Evolutionary conservation across 2,888 invertebrate species (phyloP), one percentile per base, ranked within the genome.

Genomic region (Coelinius sp.): DNA sequence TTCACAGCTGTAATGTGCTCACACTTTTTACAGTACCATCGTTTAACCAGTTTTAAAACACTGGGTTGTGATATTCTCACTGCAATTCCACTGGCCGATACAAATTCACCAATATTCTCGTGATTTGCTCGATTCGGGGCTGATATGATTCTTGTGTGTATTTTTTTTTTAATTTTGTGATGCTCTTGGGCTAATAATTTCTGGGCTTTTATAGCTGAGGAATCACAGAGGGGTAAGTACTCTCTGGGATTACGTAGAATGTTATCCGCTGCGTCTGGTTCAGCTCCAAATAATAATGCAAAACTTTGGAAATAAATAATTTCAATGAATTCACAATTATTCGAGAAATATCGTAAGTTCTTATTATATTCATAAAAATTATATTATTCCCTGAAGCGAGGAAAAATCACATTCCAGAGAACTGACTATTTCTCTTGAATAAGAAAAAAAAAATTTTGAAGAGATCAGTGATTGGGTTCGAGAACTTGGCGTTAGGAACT

Each of bases 21-120:
- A 86, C 97, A 97, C 87, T 94, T 95, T 31, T 90, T 88, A 85
- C 97, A 97, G 12, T 91, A 89, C 88, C 93, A 95, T 66, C 92
- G 91, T 79, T 93, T 91, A 82, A 92, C 91, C 84, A 92, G 92
- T 87, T 95, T 95, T 69, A 96, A 86, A 89, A 96, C 91, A 86
- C 93, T 94, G 6, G 93, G 89, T 77, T 92, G 91, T 0, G 94
- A 93, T 53, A 93, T 93, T 84, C 95, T 88, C 24, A 95, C 93
- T 41, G 95, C 93, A 66, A 95, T 95, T 2, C 96, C 96, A 90
- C 88, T 76, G 82, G 80, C 83, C 12, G 81, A 82, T 62, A 86
- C 80, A n/a, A 87, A 75, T 41, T 85, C 84, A 0, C 86, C 86
- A 53, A 86, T 84, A 65, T 81, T 78, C 17, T 80, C 80, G 14